Conservation (phyloP, 2,797 vertebrate genomes). For the Varecia variegata region DNA sequence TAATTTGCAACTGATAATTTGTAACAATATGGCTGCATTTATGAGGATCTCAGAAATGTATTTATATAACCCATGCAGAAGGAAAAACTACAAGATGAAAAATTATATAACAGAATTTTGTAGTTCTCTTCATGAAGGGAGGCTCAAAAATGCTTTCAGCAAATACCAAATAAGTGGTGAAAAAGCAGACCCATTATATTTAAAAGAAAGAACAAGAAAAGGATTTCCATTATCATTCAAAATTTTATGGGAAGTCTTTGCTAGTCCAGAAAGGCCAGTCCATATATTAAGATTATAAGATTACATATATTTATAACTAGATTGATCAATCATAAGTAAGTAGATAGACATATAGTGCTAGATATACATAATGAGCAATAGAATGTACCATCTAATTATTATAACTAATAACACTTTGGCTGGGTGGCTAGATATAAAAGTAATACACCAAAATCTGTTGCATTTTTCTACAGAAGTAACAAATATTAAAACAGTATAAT, state of each 20-base stretch:
- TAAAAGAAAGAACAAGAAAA: background rate
- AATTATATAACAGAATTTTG: background rate
- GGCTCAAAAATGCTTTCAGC: background rate
- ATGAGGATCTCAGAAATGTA: background rate
- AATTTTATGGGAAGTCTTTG: background rate
- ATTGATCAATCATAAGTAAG: background rate
- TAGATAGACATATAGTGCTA: background rate
- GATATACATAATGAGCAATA: background rate
- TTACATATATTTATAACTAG: background rate
- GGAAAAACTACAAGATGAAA: background rate
- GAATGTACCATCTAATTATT: background rate
- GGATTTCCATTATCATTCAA: background rate
- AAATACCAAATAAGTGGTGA: background rate
- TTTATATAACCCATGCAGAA: background rate
- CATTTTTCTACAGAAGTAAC: background rate
- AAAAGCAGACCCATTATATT: background rate
- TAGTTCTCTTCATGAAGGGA: background rate
- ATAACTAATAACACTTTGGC: background rate
- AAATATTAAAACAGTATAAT: background rate
- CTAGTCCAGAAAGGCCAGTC: background rate
- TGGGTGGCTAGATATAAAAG: background rate
- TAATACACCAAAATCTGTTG: background rate
- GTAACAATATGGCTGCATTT: background rate
- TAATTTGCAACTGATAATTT: background rate
- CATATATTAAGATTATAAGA: background rate